A percentile compares a stretch with the other conserved stretches of the same genome.
These are phyloP conservation scores for Copsychus sechellarum DNA, from an alignment of 2,113 vertebrate genomes.

Conservation along the genomic window DNA sequence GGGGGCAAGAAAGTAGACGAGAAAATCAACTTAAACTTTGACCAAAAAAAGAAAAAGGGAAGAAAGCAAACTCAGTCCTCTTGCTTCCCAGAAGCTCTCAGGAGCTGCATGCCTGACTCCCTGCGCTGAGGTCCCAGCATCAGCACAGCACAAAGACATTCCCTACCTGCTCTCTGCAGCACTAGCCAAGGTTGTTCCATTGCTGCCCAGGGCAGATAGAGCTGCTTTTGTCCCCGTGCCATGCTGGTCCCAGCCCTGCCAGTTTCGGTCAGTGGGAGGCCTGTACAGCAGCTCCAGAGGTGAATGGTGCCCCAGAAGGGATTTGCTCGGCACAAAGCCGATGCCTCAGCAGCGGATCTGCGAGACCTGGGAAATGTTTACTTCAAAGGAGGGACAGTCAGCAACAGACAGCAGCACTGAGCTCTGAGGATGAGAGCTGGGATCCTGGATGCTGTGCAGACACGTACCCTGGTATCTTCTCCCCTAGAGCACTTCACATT, in stretches of 20 bases:
- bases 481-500: background rate
- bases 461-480: background rate
- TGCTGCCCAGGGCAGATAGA: background rate
- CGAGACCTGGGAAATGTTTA: background rate
- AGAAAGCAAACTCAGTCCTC: slow-evolving; percentile 44
- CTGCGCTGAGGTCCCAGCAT: background rate
- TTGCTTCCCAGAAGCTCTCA: slow-evolving; percentile 5
- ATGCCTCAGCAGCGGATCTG: background rate
- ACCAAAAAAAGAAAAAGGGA: background rate
- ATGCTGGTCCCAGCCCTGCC: background rate
- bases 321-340: background rate
- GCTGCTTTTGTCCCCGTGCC: background rate
- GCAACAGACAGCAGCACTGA: background rate
- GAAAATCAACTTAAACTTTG: slow-evolving; percentile 30
- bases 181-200: background rate
- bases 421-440: background rate
- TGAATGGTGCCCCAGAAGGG: rapidly evolving
- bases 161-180: slow-evolving; percentile 28
- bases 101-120: background rate
- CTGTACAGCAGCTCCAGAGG: background rate
- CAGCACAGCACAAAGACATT: slow-evolving; percentile 1
- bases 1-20: background rate
- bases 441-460: background rate
- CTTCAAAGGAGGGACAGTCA: background rate
- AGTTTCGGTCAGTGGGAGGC: background rate